Percentiles rank a stretch among this genome's conserved stretches.
Evolutionary conservation across 2,113 vertebrate species (phyloP).

Genomic region (Redunca redunca): DNA sequence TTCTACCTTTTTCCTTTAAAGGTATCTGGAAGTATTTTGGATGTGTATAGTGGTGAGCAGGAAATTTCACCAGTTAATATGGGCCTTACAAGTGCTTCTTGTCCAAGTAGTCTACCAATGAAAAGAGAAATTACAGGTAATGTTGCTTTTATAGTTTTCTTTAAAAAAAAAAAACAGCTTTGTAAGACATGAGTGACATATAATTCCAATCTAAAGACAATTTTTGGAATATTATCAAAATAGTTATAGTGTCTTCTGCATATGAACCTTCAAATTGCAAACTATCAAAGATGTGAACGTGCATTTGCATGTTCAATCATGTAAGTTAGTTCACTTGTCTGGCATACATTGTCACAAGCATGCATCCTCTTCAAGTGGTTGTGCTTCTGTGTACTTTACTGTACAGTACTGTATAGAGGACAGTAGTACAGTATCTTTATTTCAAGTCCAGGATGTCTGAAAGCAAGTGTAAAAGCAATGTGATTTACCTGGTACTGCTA

Average conservation of each 20-base stretch:
- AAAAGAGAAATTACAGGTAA: slow-evolving; percentile 96
- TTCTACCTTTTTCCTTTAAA: slow-evolving; percentile 67
- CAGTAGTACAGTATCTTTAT: neutral
- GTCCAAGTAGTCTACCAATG: slow-evolving; percentile 87
- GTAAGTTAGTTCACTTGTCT: neutral
- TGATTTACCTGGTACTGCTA: neutral
- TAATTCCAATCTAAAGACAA: neutral
- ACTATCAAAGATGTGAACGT: neutral
- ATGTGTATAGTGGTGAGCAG: slow-evolving; percentile 91
- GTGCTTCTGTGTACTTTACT: neutral
- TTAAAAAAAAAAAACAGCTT: neutral
- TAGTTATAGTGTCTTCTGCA: neutral
- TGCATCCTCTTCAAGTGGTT: neutral
- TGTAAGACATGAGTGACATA: neutral
- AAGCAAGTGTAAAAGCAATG: neutral
- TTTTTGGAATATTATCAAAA: neutral
- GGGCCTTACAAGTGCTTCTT: slow-evolving; percentile 89
- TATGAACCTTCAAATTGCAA: neutral
- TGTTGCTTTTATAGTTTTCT: neutral
- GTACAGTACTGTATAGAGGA: neutral
- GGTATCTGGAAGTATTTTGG: slow-evolving; percentile 94
- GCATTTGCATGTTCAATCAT: neutral
- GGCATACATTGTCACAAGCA: neutral
- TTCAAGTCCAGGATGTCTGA: neutral
- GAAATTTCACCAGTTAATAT: slow-evolving; percentile 88